phyloP scores from a whole-genome alignment of 2,888 invertebrate genomes.

The Choristoneura rosaceana region DNA sequence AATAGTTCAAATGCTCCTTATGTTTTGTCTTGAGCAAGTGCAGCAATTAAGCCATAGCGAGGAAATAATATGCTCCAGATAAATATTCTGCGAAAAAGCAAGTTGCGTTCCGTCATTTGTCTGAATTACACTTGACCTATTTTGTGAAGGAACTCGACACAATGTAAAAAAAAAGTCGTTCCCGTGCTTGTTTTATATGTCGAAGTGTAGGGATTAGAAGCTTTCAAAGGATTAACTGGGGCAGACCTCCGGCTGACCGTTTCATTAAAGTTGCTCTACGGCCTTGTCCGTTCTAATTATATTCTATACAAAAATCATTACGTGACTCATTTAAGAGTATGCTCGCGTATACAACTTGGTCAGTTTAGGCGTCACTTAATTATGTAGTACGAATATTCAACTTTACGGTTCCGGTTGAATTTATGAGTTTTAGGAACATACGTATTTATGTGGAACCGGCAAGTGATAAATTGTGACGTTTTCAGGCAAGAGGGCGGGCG shows the following conservation, averaged over 20 bases:
- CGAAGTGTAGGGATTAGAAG: conserved; percentile 68
- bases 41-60: conserved; percentile 17
- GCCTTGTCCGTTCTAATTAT: conserved; percentile 57
- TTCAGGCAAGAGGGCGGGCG: background rate
- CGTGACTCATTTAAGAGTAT: conserved; percentile 55
- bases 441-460: conserved; percentile 3
- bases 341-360: conserved; percentile 47
- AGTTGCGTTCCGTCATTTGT: conserved; percentile 45
- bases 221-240: conserved; percentile 74
- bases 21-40: conserved; percentile 2
- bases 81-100: conserved; percentile 41
- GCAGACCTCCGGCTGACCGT: conserved; percentile 64
- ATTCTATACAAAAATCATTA: conserved; percentile 64
- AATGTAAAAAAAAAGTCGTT: conserved; percentile 56
- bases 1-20: background rate
- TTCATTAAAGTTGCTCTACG: conserved; percentile 67
- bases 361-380: conserved; percentile 34
- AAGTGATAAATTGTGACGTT: conserved; percentile 9
- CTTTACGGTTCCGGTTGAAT: conserved; percentile 17
- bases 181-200: conserved; percentile 53
- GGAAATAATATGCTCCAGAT: conserved; percentile 34
- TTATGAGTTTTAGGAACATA: conserved; percentile 19
- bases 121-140: conserved; percentile 51
- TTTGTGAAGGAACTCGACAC: conserved; percentile 49
- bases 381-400: conserved; percentile 25